These are phyloP conservation scores for Prunella strophiata DNA, from an alignment of 2,797 vertebrate genomes.

Conservation along the genomic window DNA sequence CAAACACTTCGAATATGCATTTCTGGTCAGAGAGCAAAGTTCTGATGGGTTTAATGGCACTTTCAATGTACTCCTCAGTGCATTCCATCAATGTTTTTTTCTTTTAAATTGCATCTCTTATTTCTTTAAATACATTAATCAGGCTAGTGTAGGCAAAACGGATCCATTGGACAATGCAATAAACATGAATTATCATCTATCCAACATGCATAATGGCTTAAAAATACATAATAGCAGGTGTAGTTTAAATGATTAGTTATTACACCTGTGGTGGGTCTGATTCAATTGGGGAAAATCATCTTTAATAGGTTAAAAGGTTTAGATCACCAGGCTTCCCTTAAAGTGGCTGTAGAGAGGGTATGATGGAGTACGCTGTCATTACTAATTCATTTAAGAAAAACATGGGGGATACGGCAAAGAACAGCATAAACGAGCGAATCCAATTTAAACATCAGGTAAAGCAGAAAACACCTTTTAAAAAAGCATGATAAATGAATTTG, in stretches of 20 bases:
- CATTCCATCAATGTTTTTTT: constrained; percentile 81
- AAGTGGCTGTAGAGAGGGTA: constrained; percentile 98
- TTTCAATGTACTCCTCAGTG: constrained; percentile 79
- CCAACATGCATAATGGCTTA: constrained; percentile 89
- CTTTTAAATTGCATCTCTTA: constrained; percentile 84
- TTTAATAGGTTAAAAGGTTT: constrained; percentile 99
- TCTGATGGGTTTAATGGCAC: constrained; percentile 85
- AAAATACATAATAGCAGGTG: constrained; percentile 92
- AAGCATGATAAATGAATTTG: constrained; percentile 86
- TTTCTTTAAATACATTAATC: constrained; percentile 88
- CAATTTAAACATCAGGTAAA: constrained; percentile 93
- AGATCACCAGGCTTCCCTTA: constrained; percentile 99
- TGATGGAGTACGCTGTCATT: constrained; percentile 97
- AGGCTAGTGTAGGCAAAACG: constrained; percentile 85
- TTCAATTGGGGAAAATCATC: constrained; percentile 99
- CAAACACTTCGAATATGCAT: constrained; percentile 77
- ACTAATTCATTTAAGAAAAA: constrained; percentile 99
- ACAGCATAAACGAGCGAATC: constrained; percentile 92
- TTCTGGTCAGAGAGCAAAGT: constrained; percentile 84
- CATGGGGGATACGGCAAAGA: constrained; percentile 96
- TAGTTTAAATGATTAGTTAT: constrained; percentile 98
- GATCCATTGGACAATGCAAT: constrained; percentile 92
- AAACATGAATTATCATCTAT: constrained; percentile 96
- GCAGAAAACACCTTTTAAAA: constrained; percentile 86
- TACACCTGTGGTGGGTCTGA: constrained; percentile 99